phyloP scores from a whole-genome alignment of 23 tunicate genomes.

The Oikopleura dioica region DNA sequence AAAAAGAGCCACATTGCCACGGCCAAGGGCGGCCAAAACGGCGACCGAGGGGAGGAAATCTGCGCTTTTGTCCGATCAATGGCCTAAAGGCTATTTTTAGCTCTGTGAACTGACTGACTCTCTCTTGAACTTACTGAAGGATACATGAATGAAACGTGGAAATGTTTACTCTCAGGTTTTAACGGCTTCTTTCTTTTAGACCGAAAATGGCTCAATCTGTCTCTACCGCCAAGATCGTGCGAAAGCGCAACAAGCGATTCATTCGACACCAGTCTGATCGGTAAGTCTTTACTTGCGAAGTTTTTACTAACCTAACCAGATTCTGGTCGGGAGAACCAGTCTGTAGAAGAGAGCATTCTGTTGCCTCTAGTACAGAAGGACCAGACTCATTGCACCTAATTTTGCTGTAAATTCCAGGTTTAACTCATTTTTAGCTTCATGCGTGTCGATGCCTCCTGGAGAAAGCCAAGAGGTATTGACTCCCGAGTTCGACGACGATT shows the following conservation, averaged over 20 bases:
- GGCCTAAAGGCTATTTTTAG: neutral
- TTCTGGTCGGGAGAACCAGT: too few species aligned
- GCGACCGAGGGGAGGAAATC: neutral
- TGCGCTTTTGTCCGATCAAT: neutral
- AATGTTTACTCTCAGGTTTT: neutral
- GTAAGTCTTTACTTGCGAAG: too few species aligned
- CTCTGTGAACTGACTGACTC: neutral
- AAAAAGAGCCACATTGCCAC: neutral
- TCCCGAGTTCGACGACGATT: slow-evolving; percentile 84
- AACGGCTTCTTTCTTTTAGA: neutral
- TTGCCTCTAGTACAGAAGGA: too few species aligned
- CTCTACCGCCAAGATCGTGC: slow-evolving; percentile 45
- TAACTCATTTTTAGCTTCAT: too few species aligned
- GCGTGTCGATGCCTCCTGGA: slow-evolving; percentile 26
- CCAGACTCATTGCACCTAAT: too few species aligned
- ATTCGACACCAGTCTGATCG: slow-evolving; percentile 84
- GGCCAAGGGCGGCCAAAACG: neutral
- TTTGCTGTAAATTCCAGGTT: too few species aligned
- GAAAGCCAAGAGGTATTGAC: slow-evolving; percentile 98
- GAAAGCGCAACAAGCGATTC: slow-evolving; percentile 72
- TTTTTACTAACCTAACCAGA: too few species aligned
- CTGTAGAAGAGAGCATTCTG: too few species aligned
- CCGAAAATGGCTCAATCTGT: slow-evolving; percentile 23
- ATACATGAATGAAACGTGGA: neutral
- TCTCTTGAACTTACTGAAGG: neutral